Evolutionary conservation across 2,113 vertebrate genomes (phyloP).

Genomic region (Xenus cinereus): DNA sequence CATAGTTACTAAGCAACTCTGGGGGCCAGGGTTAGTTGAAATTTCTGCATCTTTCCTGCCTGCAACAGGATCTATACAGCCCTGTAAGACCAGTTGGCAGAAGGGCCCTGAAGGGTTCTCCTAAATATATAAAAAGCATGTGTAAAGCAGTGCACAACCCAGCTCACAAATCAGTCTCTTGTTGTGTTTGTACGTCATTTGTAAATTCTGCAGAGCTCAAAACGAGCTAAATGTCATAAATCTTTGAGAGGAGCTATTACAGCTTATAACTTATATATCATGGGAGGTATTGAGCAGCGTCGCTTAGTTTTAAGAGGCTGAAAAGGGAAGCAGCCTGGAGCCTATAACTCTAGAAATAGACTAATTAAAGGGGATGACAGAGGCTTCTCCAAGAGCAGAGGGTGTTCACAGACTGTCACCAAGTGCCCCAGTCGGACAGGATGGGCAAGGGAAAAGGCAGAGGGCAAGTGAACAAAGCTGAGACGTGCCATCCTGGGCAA

Average conservation of each 20-base stretch:
- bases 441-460: neutral
- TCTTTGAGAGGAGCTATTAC: neutral
- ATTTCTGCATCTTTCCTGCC: neutral
- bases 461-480: neutral
- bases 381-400: neutral
- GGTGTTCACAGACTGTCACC: neutral
- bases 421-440: neutral
- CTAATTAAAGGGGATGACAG: neutral
- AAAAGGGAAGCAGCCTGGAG: neutral
- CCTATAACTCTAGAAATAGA: neutral
- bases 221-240: constrained; percentile 12
- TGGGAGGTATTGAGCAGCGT: neutral
- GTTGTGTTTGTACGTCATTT: neutral
- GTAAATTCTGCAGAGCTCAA: constrained; percentile 32
- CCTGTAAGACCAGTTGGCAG: neutral
- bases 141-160: neutral
- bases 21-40: neutral
- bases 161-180: constrained; percentile 18
- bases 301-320: neutral
- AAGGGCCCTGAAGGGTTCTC: neutral
- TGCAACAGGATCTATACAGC: neutral
- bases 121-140: neutral
- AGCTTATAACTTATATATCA: neutral
- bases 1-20: neutral
- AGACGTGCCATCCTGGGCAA: accelerated